A percentile compares a stretch with the other conserved stretches of the same genome.
These are phyloP conservation scores for Cryptocheilus praepositus DNA, from an alignment of 2,888 invertebrate species.

Conservation along the genomic window DNA sequence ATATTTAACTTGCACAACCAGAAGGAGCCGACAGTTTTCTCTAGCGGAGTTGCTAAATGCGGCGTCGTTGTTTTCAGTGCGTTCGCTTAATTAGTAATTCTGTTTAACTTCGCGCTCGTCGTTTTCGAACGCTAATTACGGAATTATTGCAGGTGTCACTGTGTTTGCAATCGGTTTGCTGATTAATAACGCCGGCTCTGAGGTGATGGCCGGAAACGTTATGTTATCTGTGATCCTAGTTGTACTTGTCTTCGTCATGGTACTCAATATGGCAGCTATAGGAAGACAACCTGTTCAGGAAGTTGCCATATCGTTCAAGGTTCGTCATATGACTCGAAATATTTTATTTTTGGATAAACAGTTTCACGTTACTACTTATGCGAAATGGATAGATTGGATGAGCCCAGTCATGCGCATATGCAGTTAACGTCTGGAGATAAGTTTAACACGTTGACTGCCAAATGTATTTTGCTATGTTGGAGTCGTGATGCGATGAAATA, in stretches of 20 bases:
- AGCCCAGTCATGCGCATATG: no score
- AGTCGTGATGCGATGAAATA: no score
- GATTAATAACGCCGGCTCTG: slow-evolving; percentile 68
- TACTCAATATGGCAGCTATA: slow-evolving; percentile 79
- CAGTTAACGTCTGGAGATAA: no score
- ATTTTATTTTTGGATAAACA: background rate
- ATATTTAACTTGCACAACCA: slow-evolving; percentile 84
- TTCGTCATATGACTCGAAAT: slow-evolving; percentile 60
- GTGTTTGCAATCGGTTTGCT: slow-evolving; percentile 77
- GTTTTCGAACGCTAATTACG: background rate
- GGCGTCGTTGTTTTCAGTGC: slow-evolving; percentile 78
- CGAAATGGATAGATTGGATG: no score
- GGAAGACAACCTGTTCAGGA: slow-evolving; percentile 82
- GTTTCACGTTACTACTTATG: no score
- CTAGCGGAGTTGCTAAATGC: slow-evolving; percentile 81
- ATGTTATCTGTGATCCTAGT: slow-evolving; percentile 65
- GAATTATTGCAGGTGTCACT: slow-evolving; percentile 76
- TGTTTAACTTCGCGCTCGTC: background rate
- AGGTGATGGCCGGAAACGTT: slow-evolving; percentile 56
- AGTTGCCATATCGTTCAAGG: slow-evolving; percentile 83
- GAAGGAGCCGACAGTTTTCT: slow-evolving; percentile 81
- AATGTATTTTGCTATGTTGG: no score
- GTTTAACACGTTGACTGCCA: no score
- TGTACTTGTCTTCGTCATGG: slow-evolving; percentile 68
- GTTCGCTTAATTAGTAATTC: slow-evolving; percentile 26